Evolutionary conservation across 2,797 vertebrate genomes (phyloP), one percentile per base, ranked within the genome.

Genomic region (Acestrorhynchus altus): DNA sequence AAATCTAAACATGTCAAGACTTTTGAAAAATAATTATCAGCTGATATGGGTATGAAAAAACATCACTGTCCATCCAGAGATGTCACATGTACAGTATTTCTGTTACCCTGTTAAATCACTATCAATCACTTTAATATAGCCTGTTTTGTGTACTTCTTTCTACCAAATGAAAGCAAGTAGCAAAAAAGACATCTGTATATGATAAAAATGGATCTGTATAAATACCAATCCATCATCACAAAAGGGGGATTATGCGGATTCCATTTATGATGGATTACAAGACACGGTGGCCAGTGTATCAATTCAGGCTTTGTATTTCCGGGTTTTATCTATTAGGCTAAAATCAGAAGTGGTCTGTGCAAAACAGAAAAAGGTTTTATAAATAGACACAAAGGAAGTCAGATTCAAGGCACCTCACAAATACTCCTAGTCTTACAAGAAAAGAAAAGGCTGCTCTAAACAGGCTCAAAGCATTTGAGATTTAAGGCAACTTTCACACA

Each of bases 251-350:
- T 63, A 69, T 28, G 39, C 22, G 54, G 28, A 46, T 77, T 72
- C 42, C 49, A 63, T 68, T 73, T 51, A 59, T 47, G 56, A 44
- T 60, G 78, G 69, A 83, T 82, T 78, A 78, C n/a, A 49, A 72
- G 74, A 64, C 66, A 56, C 28, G 60, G 71, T 64, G 28, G 35
- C 68, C 65, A 63, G 13, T 70, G 42, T 57, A 74, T 74, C 59
- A 61, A 59, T 52, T 11, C 13, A 26, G 51, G 35, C 18, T 26
- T n/a, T 47, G 42, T 61, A 65, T 79, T 76, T 56, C 49, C 39
- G 68, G 70, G 60, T 70, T 78, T 71, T 76, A 54, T 54, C 44
- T 74, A 65, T 72, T 56, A 67, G 13, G 15, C 15, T 35, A 8
- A 73, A 60, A 24, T 52, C 35, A 67, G 7, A 22, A 46, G n/a